phyloP scores from a whole-genome alignment of 2,888 invertebrate genomes.

The Ctena decussata region DNA sequence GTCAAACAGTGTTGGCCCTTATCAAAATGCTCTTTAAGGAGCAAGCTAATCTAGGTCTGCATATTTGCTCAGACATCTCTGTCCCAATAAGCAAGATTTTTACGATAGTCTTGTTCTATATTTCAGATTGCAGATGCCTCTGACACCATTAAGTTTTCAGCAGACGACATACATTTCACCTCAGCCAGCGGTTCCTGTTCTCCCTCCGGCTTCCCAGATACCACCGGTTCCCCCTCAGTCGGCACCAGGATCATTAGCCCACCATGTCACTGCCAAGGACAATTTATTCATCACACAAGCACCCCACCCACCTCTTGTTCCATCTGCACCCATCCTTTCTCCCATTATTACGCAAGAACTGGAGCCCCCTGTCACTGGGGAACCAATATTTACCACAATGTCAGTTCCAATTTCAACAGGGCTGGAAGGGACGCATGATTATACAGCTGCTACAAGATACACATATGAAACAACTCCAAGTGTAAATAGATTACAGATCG shows the following conservation, averaged over 20 bases:
- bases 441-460: constrained; percentile 63
- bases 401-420: not conserved
- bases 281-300: constrained; percentile 43
- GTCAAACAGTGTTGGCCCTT: too few relatives aligned
- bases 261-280: constrained; percentile 37
- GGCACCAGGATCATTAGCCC: constrained; percentile 12
- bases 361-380: not conserved
- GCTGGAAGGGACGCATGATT: not conserved
- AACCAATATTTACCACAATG: not conserved
- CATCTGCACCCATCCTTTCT: not conserved
- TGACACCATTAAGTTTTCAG: constrained; percentile 18
- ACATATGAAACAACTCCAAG: constrained; percentile 75
- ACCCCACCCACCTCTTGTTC: not conserved
- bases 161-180: constrained; percentile 17
- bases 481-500: constrained; percentile 72
- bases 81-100: too few relatives aligned
- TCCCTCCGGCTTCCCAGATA: not conserved
- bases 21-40: too few relatives aligned
- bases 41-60: too few relatives aligned
- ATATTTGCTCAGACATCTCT: too few relatives aligned
- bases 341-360: constrained; percentile 2
- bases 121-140: constrained; percentile 48
- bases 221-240: constrained; percentile 9
- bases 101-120: not conserved
- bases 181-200: not conserved